Evolutionary conservation across 2,888 invertebrate genomes (phyloP).

Genomic region (Aelia acuminata): DNA sequence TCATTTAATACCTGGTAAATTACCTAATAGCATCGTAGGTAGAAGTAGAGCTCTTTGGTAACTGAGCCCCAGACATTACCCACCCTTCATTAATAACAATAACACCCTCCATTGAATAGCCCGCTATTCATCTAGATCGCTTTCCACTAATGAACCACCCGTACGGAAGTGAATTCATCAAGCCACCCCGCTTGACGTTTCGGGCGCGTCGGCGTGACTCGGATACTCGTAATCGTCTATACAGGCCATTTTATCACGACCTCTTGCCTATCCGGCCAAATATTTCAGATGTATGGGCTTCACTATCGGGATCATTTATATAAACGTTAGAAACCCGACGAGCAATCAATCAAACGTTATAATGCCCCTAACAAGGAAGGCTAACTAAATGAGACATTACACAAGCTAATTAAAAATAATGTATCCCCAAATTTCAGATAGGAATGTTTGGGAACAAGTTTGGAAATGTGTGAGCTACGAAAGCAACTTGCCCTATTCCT

Average conservation of each 20-base stretch:
- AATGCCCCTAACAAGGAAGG: neutral
- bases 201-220: neutral
- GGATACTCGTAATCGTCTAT: neutral
- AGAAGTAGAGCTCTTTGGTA: neutral
- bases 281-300: neutral
- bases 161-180: neutral
- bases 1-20: slow-evolving; percentile 5
- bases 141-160: neutral
- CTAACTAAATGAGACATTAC: neutral
- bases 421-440: too few species aligned
- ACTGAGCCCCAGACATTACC: neutral
- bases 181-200: neutral
- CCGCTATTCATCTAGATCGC: neutral
- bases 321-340: neutral
- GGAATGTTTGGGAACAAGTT: too few species aligned
- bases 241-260: neutral
- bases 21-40: neutral
- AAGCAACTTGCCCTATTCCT: too few species aligned
- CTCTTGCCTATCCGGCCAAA: neutral
- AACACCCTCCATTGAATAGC: neutral
- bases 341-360: neutral
- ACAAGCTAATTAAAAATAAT: too few species aligned
- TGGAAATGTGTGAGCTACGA: too few species aligned
- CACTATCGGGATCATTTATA: neutral
- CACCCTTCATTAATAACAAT: slow-evolving; percentile 14